phyloP scores from a whole-genome alignment of 2,113 vertebrate genomes.

The Cichladusa arquata region DNA sequence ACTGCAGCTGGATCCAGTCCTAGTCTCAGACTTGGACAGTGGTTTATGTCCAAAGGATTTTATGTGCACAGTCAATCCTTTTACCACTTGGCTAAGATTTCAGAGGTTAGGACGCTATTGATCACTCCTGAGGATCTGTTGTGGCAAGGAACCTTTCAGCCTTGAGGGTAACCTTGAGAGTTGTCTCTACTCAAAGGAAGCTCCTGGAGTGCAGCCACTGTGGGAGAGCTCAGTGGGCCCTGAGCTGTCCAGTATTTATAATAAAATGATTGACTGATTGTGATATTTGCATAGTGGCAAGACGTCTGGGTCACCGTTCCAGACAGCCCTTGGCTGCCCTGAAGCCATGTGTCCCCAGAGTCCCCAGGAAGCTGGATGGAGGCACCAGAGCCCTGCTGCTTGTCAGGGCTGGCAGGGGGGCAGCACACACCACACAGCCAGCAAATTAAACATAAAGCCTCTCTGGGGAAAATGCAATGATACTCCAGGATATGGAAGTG shows the following conservation, averaged over 20 bases:
- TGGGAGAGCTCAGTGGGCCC: neutral
- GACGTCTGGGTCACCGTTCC: neutral
- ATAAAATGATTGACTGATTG: neutral
- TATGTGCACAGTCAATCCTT: neutral
- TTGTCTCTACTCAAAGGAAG: neutral
- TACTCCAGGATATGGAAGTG: neutral
- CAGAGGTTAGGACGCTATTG: neutral
- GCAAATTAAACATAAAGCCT: neutral
- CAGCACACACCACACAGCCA: neutral
- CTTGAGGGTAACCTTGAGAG: neutral
- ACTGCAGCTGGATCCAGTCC: neutral
- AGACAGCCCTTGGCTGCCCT: neutral
- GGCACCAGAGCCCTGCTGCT: neutral
- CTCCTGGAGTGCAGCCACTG: neutral
- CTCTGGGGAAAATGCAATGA: fast-evolving
- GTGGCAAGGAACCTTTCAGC: neutral
- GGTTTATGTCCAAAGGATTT: neutral
- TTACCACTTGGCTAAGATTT: neutral
- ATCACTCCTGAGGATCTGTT: neutral
- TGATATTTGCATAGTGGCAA: neutral
- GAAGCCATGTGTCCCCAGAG: neutral
- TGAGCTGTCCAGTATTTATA: neutral
- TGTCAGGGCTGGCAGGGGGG: neutral
- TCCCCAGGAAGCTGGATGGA: neutral
- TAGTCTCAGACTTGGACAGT: no score